These are phyloP conservation scores for Acanthurus leucopareius DNA, from an alignment of 2,797 vertebrate genomes.

Conservation along the genomic window DNA sequence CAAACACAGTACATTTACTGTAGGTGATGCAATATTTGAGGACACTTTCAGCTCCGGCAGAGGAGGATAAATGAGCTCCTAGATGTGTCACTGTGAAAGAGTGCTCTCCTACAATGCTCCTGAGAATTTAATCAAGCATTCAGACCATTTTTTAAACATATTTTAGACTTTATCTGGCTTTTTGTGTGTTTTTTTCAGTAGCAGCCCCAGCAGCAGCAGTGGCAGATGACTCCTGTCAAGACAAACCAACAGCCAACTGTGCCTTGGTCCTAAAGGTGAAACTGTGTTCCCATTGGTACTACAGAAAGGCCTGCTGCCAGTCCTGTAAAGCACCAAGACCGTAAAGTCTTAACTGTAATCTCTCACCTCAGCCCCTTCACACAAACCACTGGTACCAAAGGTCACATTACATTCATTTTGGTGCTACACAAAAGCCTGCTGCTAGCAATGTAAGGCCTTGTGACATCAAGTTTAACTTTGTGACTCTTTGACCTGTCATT, in stretches of 20 bases:
- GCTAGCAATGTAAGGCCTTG: conserved; percentile 48
- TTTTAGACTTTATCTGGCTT: not conserved
- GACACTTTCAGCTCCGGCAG: not conserved
- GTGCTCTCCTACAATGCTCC: not conserved
- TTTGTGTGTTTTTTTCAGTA: conserved; percentile 28
- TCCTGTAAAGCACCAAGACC: conserved; percentile 85
- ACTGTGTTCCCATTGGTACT: conserved; percentile 91
- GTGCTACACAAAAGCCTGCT: conserved; percentile 61
- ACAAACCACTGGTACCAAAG: conserved; percentile 51
- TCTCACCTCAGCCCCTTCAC: conserved; percentile 25
- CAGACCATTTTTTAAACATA: not conserved
- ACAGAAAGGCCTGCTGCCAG: conserved; percentile 90
- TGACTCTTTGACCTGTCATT: conserved; percentile 22
- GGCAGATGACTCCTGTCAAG: conserved; percentile 86
- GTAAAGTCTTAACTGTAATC: conserved; percentile 62
- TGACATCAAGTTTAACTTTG: conserved; percentile 15
- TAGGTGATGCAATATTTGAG: conserved; percentile 17
- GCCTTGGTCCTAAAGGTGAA: conserved; percentile 90
- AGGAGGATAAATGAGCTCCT: not conserved
- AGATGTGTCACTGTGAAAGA: not conserved
- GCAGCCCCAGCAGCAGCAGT: conserved; percentile 47
- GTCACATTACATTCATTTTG: conserved; percentile 46
- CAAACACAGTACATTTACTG: not conserved
- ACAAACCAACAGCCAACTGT: conserved; percentile 88
- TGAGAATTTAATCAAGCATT: not conserved